Conservation (phyloP, 2,113 vertebrate species). For the Oreochromis spilurus region DNA sequence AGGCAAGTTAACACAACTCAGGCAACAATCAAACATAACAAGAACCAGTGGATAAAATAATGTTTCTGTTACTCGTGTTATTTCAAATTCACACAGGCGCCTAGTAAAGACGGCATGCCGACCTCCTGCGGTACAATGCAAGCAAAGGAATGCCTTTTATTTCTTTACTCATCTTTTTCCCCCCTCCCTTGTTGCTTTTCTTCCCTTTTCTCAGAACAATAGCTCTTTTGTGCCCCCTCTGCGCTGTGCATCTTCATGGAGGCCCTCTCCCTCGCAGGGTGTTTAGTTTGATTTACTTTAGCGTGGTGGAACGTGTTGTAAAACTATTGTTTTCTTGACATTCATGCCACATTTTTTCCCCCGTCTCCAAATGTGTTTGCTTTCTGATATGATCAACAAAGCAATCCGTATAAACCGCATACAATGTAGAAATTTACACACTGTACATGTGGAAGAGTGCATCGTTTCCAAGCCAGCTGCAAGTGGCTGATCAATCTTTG, state of each 20-base stretch:
- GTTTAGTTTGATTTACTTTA: constrained; percentile 46
- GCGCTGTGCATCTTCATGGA: constrained; percentile 15
- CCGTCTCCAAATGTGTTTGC: not conserved
- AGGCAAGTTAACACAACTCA: constrained; percentile 57
- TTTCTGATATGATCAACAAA: not conserved
- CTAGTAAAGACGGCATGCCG: constrained; percentile 44
- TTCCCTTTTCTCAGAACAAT: constrained; percentile 50
- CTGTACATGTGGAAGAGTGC: not conserved
- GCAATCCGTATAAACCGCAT: not conserved
- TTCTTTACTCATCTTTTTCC: not conserved
- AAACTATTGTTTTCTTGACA: constrained; percentile 2
- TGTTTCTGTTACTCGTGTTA: constrained; percentile 47
- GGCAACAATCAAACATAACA: constrained; percentile 27
- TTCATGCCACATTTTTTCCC: not conserved
- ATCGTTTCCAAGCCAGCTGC: not conserved
- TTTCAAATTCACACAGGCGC: constrained; percentile 49
- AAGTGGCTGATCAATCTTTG: not conserved
- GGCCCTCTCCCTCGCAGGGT: not conserved
- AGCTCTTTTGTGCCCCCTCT: constrained; percentile 42
- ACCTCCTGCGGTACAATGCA: constrained; percentile 38
- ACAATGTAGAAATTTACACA: not conserved
- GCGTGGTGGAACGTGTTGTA: not conserved
- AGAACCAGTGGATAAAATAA: constrained; percentile 22
- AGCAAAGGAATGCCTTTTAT: constrained; percentile 35
- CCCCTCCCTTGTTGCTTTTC: not conserved